Evolutionary conservation across 2,888 invertebrate genomes (phyloP), one percentile per base, ranked within the genome.

Genomic region (Leptinotarsa rubiginosa): DNA sequence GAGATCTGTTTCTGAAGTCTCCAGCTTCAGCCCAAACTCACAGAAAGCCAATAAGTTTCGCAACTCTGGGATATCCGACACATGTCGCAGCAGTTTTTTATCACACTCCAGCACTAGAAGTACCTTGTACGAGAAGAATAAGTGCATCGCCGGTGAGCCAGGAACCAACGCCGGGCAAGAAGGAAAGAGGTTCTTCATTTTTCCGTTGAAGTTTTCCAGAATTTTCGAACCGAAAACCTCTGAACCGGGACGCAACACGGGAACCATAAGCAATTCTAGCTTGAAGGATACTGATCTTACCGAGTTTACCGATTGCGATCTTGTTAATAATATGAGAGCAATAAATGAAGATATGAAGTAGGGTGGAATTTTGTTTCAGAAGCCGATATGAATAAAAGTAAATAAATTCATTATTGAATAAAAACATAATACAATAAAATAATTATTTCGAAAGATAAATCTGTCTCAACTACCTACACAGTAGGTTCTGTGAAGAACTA

Each of bases 181-280:
- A 15, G 65, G 52, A 5, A 69, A 75, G 31, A 65, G 68, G 18
- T 70, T 75, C 31, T 77, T 76, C 47, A 67, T 77, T 25, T 65
- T 74, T 22, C 78, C 76, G 20, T 50, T 70, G 41, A 70, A 69
- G 20, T 70, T 73, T n/a, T 66, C 67, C 4, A 73, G 71, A 47
- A 68, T 73, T 20, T 73, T 73, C 16, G 52, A 31, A 0, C n/a
- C 70, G 13, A 73, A 70, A 47, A 69, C 20, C 4, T 66, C 47
- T 4, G 68, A 64, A 5, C 66, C n/a, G 18, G 50, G 12, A 22
- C 10, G 16, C 18, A 71, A 70, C n/a, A 47, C 49, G n/a, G 88
- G 89, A 78, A 89, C 92, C 75, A 93, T 94, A 82, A 94, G 93
- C 85, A 94, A 94, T 87, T 93, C 93, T 73, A 94, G 93, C 83